Evolutionary conservation across 2,888 invertebrate species (phyloP).

Genomic region (Caenorhabditis zanzibari): DNA sequence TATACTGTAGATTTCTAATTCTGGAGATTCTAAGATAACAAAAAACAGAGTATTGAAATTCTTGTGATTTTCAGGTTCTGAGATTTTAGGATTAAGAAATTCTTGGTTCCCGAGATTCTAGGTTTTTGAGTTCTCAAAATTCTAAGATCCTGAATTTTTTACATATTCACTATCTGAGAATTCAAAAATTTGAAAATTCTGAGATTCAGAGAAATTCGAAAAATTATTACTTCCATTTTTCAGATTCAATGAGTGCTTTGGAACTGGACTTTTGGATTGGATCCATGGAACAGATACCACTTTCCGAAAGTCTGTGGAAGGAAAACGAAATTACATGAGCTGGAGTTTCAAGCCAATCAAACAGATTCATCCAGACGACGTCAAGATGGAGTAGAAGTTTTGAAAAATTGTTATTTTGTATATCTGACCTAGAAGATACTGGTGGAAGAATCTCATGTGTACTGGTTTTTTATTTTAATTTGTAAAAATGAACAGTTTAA

Average conservation of each 20-base stretch:
- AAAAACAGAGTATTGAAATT: no score
- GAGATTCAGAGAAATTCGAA: neutral
- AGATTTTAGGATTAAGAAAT: no score
- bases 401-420: neutral
- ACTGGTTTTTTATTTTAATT: neutral
- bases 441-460: constrained; percentile 17
- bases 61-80: no score
- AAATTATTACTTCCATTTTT: constrained; percentile 46
- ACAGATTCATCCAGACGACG: constrained; percentile 82
- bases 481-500: neutral
- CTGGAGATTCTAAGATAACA: no score
- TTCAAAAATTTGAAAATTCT: no score
- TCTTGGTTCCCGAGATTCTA: no score
- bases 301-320: constrained; percentile 89
- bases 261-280: constrained; percentile 90
- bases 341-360: constrained; percentile 83
- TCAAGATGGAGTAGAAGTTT: constrained; percentile 17
- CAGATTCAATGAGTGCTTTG: constrained; percentile 92
- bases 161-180: no score
- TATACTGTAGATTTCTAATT: no score
- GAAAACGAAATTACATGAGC: constrained; percentile 87
- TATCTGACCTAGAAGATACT: constrained; percentile 16
- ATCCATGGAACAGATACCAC: constrained; percentile 90
- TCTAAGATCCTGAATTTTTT: no score
- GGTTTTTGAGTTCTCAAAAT: no score